phyloP scores from a whole-genome alignment of 2,113 vertebrate species.

The Tragulus kanchil region DNA sequence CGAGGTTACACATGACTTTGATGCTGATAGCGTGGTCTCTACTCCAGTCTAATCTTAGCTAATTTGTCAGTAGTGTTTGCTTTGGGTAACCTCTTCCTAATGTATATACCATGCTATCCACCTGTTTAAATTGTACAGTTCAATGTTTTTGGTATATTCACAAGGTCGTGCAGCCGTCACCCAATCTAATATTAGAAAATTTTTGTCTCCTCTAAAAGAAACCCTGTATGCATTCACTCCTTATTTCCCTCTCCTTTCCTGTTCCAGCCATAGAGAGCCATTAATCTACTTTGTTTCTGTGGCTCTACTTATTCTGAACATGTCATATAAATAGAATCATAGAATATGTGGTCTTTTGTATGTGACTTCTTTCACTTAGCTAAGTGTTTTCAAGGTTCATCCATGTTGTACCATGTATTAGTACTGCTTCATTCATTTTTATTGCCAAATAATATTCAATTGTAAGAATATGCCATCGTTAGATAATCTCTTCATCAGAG shows the following conservation, averaged over 20 bases:
- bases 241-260: not conserved
- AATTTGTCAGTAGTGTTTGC: not conserved
- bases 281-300: not conserved
- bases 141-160: not conserved
- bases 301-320: not conserved
- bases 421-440: constrained; percentile 4
- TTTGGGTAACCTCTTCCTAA: not conserved
- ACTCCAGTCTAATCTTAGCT: not conserved
- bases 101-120: not conserved
- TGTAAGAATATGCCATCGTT: not conserved
- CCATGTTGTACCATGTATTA: not conserved
- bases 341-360: not conserved
- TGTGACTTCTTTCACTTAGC: not conserved
- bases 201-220: not conserved
- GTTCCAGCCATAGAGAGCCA: not conserved
- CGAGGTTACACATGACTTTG: not conserved
- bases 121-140: not conserved
- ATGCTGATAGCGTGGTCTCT: not conserved
- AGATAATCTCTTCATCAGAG: not conserved
- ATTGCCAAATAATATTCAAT: constrained; percentile 27
- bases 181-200: constrained; percentile 9
- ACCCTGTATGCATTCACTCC: not conserved
- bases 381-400: not conserved
- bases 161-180: not conserved
- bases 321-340: not conserved